phyloP scores from a whole-genome alignment of 2,797 vertebrate genomes.

The Thripadectes ignobilis region DNA sequence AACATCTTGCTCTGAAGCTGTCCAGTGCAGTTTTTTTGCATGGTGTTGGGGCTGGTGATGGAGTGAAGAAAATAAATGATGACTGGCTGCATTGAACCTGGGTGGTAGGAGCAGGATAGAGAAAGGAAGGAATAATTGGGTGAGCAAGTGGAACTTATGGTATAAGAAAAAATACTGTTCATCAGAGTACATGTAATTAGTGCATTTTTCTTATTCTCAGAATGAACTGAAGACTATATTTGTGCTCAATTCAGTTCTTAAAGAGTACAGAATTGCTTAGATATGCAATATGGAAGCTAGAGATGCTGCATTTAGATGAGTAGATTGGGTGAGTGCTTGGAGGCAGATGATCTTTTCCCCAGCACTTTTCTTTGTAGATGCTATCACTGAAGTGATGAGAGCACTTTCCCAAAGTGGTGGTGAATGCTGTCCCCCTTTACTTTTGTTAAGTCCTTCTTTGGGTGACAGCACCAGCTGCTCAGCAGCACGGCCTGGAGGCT shows the following conservation, averaged over 20 bases:
- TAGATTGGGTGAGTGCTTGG: background rate
- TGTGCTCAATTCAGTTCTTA: background rate
- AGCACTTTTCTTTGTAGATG: background rate
- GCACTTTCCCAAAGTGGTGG: accelerated
- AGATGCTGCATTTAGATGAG: background rate
- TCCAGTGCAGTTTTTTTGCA: background rate
- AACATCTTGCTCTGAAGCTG: background rate
- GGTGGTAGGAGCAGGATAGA: background rate
- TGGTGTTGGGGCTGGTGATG: background rate
- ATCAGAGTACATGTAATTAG: background rate
- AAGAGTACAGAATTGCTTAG: background rate
- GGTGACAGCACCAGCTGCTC: background rate
- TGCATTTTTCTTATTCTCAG: background rate
- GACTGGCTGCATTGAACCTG: background rate
- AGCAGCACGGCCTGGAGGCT: accelerated
- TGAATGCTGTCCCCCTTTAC: background rate
- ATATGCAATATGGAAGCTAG: background rate
- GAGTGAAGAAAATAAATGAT: background rate
- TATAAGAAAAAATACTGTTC: background rate
- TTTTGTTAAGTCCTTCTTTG: accelerated
- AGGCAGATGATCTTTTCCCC: background rate
- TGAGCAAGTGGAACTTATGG: background rate
- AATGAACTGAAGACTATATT: background rate
- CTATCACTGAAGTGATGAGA: background rate
- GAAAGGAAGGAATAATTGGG: background rate